Evolutionary conservation across 2,797 vertebrate genomes (phyloP).

Genomic region (Pachyuromys duprasi): DNA sequence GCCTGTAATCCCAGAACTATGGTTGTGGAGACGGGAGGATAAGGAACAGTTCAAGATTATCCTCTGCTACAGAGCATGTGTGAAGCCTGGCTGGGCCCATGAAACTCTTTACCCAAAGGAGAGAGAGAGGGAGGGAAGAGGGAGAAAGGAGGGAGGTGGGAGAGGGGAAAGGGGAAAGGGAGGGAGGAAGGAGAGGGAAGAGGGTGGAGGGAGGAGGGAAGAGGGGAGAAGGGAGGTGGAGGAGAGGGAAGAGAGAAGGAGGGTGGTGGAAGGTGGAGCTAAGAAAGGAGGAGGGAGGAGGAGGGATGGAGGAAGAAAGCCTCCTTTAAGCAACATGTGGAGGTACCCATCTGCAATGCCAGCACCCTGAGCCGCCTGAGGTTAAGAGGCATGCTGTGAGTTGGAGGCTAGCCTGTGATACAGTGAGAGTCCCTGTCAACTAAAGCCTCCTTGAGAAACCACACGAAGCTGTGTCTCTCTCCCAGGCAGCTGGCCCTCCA

Average conservation of each 20-base stretch:
- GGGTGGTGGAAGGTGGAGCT: too few relatives aligned
- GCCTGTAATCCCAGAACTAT: background rate
- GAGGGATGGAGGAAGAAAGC: background rate
- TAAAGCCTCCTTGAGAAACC: background rate
- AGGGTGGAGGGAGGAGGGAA: too few relatives aligned
- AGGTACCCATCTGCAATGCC: background rate
- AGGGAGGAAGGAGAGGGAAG: too few relatives aligned
- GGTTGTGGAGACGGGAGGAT: background rate
- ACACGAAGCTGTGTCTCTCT: too few relatives aligned
- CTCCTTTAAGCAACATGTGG: background rate
- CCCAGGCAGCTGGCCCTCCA: background rate
- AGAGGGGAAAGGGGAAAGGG: background rate
- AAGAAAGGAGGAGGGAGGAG: too few relatives aligned
- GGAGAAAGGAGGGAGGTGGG: background rate
- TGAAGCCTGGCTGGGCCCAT: background rate
- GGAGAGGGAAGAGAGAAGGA: too few relatives aligned
- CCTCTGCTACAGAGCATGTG: background rate
- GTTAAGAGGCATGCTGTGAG: background rate
- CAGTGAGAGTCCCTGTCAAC: background rate
- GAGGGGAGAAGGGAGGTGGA: too few relatives aligned
- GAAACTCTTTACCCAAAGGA: background rate
- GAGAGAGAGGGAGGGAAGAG: background rate
- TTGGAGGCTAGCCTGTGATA: background rate
- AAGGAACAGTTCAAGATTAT: background rate
- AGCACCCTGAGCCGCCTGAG: background rate